These are phyloP conservation scores for Mormyrus lacerda DNA, from an alignment of 2,113 vertebrate species.

Conservation along the genomic window DNA sequence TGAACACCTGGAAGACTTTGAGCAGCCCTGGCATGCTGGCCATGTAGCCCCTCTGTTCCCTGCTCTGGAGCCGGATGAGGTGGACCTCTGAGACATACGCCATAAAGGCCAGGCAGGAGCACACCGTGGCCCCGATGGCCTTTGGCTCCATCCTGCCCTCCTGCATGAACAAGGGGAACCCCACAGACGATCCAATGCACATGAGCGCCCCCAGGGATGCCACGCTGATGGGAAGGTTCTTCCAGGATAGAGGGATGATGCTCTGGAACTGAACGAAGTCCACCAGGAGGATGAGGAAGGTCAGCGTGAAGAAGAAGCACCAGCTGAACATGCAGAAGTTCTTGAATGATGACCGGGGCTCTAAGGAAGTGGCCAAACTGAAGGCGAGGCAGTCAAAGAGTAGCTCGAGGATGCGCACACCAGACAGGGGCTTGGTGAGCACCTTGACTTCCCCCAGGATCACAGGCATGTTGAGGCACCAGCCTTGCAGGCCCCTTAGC, in stretches of 20 bases:
- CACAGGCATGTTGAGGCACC: slow-evolving; percentile 53
- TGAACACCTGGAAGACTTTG: slow-evolving; percentile 57
- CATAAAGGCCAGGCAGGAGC: slow-evolving; percentile 48
- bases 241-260: slow-evolving; percentile 64
- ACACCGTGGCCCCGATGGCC: slow-evolving; percentile 32
- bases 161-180: slow-evolving; percentile 43
- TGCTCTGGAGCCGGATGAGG: slow-evolving; percentile 39
- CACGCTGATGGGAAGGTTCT: slow-evolving; percentile 57
- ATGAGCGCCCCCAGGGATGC: slow-evolving; percentile 49
- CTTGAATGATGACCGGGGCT: not conserved
- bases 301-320: slow-evolving; percentile 61
- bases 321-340: slow-evolving; percentile 59
- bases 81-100: slow-evolving; percentile 50
- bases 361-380: slow-evolving; percentile 46
- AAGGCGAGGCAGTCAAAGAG: slow-evolving; percentile 52
- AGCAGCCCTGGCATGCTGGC: slow-evolving; percentile 56
- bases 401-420: slow-evolving; percentile 51
- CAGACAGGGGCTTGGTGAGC: slow-evolving; percentile 54
- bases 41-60: slow-evolving; percentile 61
- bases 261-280: slow-evolving; percentile 62
- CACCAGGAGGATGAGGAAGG: slow-evolving; percentile 54
- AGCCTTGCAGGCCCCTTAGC: not conserved
- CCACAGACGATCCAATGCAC: slow-evolving; percentile 44
- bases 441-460: slow-evolving; percentile 56
- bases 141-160: rapidly evolving